Base-by-base conservation (phyloP, 2,888 invertebrate genomes). In the Drosophila tanythrix region DNA sequence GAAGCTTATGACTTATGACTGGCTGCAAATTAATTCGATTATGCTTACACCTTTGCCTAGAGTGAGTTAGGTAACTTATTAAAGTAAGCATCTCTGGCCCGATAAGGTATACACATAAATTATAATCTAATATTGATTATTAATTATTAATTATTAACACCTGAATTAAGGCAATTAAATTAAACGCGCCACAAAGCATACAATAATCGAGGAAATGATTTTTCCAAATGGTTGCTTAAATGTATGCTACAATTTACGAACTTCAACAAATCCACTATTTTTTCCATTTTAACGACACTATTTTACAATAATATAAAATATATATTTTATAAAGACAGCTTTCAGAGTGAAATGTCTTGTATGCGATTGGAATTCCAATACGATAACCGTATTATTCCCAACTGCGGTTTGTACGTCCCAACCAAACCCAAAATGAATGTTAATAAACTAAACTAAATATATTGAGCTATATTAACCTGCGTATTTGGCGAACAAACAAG, bases 241-340 rank as follows among this genome's bases (percentile, higher is more conserved):
- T 69, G 61, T 77, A 74, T 79, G 81, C 79, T 65, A 77, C 61
- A 63, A 25, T 63, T 73, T 46, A 50, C 10, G 15, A 48, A 11
- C 35, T 10, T n/a, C 4, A 15, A 53, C 5, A 52, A 4, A 33
- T 5, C 3, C 0, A 35, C n/a, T 33, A 13, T 2, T 8, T 35
- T 5, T 53, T 18, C 10, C 15, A 35, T 8, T 7, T 46, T 7
- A 15, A 1, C 1, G 6, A 15, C 0, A 33, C 8, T 21, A 3
- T 21, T 33, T 53, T 25, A 5, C 8, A 8, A 7, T 2, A 25
- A 10, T 7, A 13, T 2, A 25, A 10, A 3, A 13, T 11, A 52
- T 21, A 27, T 3, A 31, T 43, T 21, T 43, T 43, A 11, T 11
- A 13, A 15, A 25, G 35, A 35, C 15, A 5, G 6, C 1, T 25